Conservation (phyloP, 1,140 invertebrate species). For the Drosophila arawakana region DNA sequence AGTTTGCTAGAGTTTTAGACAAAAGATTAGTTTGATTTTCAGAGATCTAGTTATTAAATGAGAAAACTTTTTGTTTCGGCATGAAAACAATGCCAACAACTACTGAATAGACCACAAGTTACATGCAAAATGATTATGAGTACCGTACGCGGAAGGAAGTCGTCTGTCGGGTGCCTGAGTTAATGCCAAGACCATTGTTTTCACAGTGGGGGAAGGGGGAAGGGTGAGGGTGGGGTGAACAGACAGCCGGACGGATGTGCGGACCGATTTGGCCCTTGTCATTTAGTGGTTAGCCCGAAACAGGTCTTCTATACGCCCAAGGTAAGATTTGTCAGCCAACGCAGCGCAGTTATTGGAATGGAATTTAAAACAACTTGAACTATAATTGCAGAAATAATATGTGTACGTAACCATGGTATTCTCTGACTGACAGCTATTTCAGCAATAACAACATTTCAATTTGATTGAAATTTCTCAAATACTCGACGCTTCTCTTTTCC, state of each 20-base stretch:
- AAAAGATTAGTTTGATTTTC: not conserved
- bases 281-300: slow-evolving; percentile 14
- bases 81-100: not conserved
- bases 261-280: not conserved
- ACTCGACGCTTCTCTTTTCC: not conserved
- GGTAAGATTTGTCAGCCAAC: slow-evolving; percentile 18
- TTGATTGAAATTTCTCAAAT: slow-evolving; percentile 5
- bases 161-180: slow-evolving; percentile 15
- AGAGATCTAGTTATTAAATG: not conserved
- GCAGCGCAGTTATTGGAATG: not conserved
- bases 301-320: slow-evolving; percentile 19
- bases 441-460: slow-evolving; percentile 4
- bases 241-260: slow-evolving; percentile 3
- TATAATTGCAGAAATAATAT: too few relatives aligned
- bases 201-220: too few relatives aligned
- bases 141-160: slow-evolving; percentile 36
- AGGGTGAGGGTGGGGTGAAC: too few relatives aligned
- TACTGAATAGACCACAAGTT: slow-evolving; percentile 1
- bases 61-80: not conserved
- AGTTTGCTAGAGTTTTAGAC: not conserved
- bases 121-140: slow-evolving; percentile 3
- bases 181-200: slow-evolving; percentile 31
- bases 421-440: not conserved
- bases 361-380: not conserved
- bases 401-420: too few relatives aligned